Conservation (phyloP, 2,113 vertebrate genomes). For the Dasypus novemcinctus region DNA sequence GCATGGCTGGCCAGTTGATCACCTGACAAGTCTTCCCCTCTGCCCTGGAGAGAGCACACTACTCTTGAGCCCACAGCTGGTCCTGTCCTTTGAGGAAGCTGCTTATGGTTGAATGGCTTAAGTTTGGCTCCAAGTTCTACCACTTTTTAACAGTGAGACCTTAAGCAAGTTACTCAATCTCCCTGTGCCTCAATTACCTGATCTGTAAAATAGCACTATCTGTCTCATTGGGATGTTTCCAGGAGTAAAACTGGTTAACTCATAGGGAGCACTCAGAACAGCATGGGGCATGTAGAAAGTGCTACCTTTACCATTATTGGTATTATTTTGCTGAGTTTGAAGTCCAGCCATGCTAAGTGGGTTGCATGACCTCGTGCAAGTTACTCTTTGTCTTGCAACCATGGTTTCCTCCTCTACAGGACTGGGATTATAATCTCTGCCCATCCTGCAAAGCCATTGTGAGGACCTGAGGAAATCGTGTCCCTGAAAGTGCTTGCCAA, state of each 20-base stretch:
- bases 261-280: background rate
- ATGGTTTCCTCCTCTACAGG: background rate
- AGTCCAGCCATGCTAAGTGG: background rate
- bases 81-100: background rate
- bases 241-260: background rate
- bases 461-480: background rate
- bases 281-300: background rate
- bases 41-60: background rate
- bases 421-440: background rate
- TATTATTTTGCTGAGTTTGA: background rate
- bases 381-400: background rate
- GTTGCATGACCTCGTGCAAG: background rate
- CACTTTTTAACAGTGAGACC: background rate
- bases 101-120: background rate
- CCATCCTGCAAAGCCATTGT: background rate
- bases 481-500: background rate
- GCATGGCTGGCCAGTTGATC: background rate
- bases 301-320: background rate
- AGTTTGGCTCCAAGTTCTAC: background rate
- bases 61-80: background rate
- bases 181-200: background rate
- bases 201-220: background rate
- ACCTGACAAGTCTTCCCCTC: background rate
- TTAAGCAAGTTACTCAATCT: background rate
- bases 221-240: background rate